These are phyloP conservation scores for Gyps fulvus DNA, from an alignment of 2,113 vertebrate species.

Conservation along the genomic window DNA sequence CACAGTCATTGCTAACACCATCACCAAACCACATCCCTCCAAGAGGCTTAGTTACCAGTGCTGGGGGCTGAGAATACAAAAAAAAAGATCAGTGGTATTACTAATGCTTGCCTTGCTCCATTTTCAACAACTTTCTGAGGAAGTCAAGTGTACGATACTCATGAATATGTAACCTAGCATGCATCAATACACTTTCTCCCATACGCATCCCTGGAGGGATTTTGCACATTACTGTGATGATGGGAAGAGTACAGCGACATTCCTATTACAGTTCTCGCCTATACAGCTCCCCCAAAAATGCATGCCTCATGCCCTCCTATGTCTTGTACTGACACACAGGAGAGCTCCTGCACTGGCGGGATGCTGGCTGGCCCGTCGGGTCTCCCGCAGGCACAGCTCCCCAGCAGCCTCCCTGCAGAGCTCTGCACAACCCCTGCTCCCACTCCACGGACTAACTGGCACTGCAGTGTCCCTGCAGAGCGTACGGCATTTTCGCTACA, in stretches of 20 bases:
- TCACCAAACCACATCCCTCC: neutral
- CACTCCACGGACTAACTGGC: accelerated
- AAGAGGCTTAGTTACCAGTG: neutral
- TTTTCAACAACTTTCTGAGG: neutral
- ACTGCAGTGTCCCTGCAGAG: neutral
- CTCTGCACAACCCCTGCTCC: neutral
- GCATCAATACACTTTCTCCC: neutral
- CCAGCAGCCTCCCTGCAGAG: neutral
- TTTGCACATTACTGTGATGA: neutral
- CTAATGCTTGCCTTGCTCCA: neutral
- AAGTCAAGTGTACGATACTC: neutral
- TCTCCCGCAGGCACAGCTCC: neutral
- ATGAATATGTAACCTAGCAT: neutral
- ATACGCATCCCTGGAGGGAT: neutral
- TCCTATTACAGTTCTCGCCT: accelerated
- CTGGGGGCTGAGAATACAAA: neutral
- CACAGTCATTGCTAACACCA: neutral
- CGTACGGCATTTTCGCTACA: accelerated
- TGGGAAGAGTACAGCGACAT: neutral
- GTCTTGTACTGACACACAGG: neutral
- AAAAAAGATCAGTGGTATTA: neutral
- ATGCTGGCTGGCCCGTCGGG: neutral
- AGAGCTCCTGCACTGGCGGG: neutral
- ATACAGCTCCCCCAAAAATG: accelerated
- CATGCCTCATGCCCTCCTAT: accelerated